A percentile compares a stretch with the other conserved stretches of the same genome.
These are phyloP conservation scores for Onychostruthus taczanowskii DNA, from an alignment of 2,113 vertebrate genomes.

Conservation along the genomic window DNA sequence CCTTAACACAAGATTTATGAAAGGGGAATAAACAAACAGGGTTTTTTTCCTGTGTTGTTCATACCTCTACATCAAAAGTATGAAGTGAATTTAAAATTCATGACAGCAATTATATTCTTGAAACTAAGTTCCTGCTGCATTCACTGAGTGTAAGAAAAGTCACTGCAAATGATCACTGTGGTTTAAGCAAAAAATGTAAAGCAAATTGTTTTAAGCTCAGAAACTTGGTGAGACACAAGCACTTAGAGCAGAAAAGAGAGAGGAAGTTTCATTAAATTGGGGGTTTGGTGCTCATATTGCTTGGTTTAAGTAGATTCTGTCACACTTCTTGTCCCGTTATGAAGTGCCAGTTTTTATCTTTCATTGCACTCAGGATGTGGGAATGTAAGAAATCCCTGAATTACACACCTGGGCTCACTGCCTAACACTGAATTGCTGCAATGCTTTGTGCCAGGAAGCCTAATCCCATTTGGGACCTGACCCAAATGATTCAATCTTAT, in stretches of 20 bases:
- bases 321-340: not conserved
- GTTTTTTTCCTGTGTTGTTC: not conserved
- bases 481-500: constrained; percentile 10
- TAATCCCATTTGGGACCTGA: constrained; percentile 32
- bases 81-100: not conserved
- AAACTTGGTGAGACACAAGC: not conserved
- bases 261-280: not conserved
- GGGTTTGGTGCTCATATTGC: not conserved
- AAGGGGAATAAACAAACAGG: not conserved
- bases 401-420: constrained; percentile 15
- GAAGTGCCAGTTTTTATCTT: not conserved
- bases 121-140: not conserved
- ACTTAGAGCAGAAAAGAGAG: not conserved
- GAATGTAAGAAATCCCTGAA: not conserved
- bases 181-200: not conserved
- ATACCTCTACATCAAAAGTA: not conserved
- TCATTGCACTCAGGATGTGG: not conserved
- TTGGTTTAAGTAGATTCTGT: not conserved
- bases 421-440: not conserved
- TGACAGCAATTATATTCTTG: not conserved
- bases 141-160: not conserved
- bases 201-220: not conserved
- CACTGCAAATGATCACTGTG: not conserved
- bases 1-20: not conserved
- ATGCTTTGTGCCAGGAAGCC: not conserved